Evolutionary conservation across 2,888 invertebrate species (phyloP).

Genomic region (Theodoxus fluviatilis): DNA sequence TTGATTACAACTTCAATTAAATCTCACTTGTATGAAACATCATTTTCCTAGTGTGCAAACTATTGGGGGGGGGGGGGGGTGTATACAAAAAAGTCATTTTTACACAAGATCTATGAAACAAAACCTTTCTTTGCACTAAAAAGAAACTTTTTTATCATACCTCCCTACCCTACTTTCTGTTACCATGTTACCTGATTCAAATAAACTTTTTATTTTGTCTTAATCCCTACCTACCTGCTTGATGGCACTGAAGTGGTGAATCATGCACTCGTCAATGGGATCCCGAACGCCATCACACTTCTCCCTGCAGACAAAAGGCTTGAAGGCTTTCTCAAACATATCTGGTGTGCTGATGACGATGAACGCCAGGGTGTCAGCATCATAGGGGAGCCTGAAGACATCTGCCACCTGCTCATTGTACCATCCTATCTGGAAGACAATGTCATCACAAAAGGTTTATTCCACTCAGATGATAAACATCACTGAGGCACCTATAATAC

Average conservation of each 20-base stretch:
- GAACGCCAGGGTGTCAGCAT: conserved; percentile 65
- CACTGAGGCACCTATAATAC: too few relatives aligned
- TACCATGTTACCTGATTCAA: not conserved
- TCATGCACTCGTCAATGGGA: conserved; percentile 67
- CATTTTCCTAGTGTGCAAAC: not conserved
- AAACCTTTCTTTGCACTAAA: too few relatives aligned
- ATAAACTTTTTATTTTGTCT: not conserved
- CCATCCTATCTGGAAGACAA: conserved; percentile 65
- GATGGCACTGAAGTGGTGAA: conserved; percentile 52
- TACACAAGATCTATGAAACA: too few relatives aligned
- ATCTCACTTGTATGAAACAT: too few relatives aligned
- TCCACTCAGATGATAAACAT: too few relatives aligned
- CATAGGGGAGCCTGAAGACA: conserved; percentile 61
- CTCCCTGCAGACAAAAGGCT: conserved; percentile 56
- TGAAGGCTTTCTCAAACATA: conserved; percentile 69
- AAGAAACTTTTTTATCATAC: too few relatives aligned
- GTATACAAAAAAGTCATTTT: too few relatives aligned
- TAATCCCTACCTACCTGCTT: conserved; percentile 58
- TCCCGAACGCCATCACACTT: conserved; percentile 52
- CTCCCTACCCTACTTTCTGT: too few relatives aligned
- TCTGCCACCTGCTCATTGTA: conserved; percentile 66
- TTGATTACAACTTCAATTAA: too few relatives aligned
- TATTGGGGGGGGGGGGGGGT: not conserved
- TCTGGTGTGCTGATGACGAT: conserved; percentile 68
- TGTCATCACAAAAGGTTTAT: not conserved